Base-by-base conservation (phyloP, 2,888 invertebrate species). In the Leptopilina drosophilae region DNA sequence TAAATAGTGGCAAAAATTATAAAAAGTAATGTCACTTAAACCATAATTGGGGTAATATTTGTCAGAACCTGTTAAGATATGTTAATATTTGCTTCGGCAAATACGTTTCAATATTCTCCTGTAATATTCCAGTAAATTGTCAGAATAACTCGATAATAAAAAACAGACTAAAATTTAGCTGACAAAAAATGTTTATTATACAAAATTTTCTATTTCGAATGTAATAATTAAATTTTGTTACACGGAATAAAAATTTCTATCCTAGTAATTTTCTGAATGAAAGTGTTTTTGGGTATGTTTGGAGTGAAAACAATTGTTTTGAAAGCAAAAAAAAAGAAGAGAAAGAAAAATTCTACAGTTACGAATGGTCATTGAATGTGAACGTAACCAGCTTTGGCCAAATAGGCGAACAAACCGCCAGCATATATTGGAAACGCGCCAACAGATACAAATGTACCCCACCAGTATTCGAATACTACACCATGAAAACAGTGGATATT, bases 391-490 rank as follows among this genome's bases (percentile, higher is more conserved):
- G 73, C 56, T 73, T 33, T 73, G 40, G 53, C 26, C 73, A 73
- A 73, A 53, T 73, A 73, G 56, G 73, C 73, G 73, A 56, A 73
- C 67, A 67, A 67, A 67, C 73, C 53, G 56, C 53, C 56, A 56
- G 56, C 8, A 73, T 56, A 56, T 56, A 56, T 73, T 73, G 73
- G 56, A 56, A 73, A 56, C 26, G 9, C 56, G 73, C 73, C 73
- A 73, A 56, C 56, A 73, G 26, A 69, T 69, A 53, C 69, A 53
- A 69, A 69, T 69, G 53, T 56, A 56, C 73, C 73, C 46, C 6
- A 15, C 33, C 42, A 20, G 73, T 20, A 73, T 33, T 73, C 33
- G 56, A 73, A 56, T 73, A 73, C 56, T 73, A 69, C 20, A 7
- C n/a, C 14, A 56, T n/a, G 33, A 20, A 53, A 73, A 56, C 56